A percentile compares a stretch with the other conserved stretches of the same genome.
Conservation (phyloP, 2,888 invertebrate genomes). For the Caenorhabditis sp. region DNA sequence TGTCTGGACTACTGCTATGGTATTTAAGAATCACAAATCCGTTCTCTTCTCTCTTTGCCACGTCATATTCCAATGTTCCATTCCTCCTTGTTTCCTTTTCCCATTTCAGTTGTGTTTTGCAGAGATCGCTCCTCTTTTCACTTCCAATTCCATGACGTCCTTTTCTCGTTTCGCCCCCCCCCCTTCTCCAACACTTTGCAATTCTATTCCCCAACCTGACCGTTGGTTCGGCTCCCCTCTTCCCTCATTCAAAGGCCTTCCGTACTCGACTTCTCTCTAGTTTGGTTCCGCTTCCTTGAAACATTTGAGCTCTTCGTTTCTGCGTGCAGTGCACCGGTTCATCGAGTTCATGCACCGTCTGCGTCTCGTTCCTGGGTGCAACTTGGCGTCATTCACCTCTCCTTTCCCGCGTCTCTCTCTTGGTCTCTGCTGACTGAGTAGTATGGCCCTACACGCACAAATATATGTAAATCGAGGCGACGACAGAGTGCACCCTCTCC, state of each 20-base stretch:
- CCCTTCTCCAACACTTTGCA: background rate
- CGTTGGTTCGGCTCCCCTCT: slow-evolving; percentile 1
- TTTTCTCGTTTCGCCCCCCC: too few species aligned
- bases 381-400: slow-evolving; percentile 21
- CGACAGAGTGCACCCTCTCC: background rate
- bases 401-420: background rate
- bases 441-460: background rate
- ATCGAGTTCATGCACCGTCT: slow-evolving; percentile 6
- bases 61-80: background rate
- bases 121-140: background rate
- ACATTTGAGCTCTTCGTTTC: slow-evolving; percentile 3
- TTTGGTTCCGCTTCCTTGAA: slow-evolving; percentile 11
- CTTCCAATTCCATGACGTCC: slow-evolving; percentile 2
- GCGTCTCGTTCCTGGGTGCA: slow-evolving; percentile 11
- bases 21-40: too few species aligned
- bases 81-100: background rate
- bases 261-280: background rate
- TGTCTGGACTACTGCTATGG: too few species aligned
- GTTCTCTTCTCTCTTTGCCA: too few species aligned
- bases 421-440: background rate
- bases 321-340: slow-evolving; percentile 13
- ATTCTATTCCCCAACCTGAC: slow-evolving; percentile 12
- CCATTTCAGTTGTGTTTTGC: background rate
- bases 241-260: slow-evolving; percentile 5
- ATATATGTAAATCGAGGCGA: slow-evolving; percentile 11